A percentile compares a stretch with the other conserved stretches of the same genome.
Evolutionary conservation across 2,888 invertebrate species (phyloP).

Genomic region (Mamestra brassicae): DNA sequence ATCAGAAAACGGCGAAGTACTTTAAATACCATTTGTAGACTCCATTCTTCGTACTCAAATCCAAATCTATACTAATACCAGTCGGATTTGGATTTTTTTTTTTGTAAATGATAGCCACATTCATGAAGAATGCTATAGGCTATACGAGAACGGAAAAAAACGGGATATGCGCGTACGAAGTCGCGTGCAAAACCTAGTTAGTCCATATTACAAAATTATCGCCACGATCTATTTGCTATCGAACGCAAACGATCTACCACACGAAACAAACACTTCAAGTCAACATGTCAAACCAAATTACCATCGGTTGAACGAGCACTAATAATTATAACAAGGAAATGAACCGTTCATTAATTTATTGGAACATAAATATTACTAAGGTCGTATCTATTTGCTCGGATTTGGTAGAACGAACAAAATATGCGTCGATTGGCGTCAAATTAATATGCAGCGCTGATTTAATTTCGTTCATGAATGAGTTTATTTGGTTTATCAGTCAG

Average conservation of each 20-base stretch:
- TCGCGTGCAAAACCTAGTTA: background rate
- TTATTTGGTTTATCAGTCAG: conserved; percentile 8
- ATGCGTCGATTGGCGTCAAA: conserved; percentile 15
- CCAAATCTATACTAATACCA: background rate
- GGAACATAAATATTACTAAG: conserved; percentile 48
- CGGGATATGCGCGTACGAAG: too few species aligned
- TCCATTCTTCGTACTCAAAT: background rate
- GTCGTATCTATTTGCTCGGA: conserved; percentile 30
- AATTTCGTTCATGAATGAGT: conserved; percentile 29
- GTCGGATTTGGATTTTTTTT: too few species aligned
- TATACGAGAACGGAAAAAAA: too few species aligned
- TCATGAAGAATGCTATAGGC: too few species aligned
- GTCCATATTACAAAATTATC: conserved; percentile 29
- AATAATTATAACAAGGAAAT: conserved; percentile 58
- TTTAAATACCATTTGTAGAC: background rate
- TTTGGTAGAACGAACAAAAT: conserved; percentile 22
- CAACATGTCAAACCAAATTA: conserved; percentile 45
- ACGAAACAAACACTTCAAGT: conserved; percentile 29
- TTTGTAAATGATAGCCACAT: too few species aligned
- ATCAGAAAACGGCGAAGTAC: background rate
- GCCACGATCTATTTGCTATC: conserved; percentile 41
- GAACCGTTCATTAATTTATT: conserved; percentile 46
- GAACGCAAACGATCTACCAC: conserved; percentile 27
- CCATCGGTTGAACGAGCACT: conserved; percentile 34
- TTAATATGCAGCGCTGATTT: conserved; percentile 18